These are phyloP conservation scores for Norana najaformis DNA, from an alignment of 2,888 invertebrate species.

Conservation along the genomic window DNA sequence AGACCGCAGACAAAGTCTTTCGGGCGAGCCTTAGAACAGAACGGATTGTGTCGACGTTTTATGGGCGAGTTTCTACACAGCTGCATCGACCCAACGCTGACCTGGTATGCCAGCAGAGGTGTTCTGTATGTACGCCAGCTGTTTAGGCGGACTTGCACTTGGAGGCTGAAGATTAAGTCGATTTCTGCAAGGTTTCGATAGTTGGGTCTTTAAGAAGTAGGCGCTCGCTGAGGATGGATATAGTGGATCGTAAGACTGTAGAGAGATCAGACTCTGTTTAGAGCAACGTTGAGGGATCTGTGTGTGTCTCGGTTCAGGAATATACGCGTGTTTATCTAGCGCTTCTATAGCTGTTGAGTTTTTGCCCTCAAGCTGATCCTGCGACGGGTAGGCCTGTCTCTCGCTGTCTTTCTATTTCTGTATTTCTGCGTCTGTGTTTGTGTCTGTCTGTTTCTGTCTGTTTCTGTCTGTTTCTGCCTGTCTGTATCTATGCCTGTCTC, in stretches of 20 bases:
- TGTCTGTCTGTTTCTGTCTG: background rate
- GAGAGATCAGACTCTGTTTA: background rate
- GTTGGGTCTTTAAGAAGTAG: background rate
- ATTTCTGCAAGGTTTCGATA: background rate
- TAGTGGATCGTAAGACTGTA: background rate
- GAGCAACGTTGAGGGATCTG: background rate
- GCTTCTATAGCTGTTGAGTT: background rate
- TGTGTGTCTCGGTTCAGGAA: background rate
- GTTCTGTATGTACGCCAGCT: background rate
- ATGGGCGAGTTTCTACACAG: background rate
- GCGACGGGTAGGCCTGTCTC: background rate
- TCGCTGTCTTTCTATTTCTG: background rate
- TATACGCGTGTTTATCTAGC: background rate
- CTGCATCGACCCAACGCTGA: background rate
- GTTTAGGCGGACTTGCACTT: background rate
- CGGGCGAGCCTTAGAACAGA: background rate
- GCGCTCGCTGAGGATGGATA: background rate
- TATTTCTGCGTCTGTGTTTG: conserved; percentile 10
- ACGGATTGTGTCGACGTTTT: background rate
- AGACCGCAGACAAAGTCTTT: background rate
- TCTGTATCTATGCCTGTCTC: background rate
- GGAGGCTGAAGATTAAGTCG: background rate
- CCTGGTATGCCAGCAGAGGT: background rate
- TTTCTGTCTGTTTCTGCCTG: background rate
- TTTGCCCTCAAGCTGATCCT: background rate